Evolutionary conservation across 1,140 invertebrate species (phyloP).

Genomic region (Bombus haemorrhoidalis): DNA sequence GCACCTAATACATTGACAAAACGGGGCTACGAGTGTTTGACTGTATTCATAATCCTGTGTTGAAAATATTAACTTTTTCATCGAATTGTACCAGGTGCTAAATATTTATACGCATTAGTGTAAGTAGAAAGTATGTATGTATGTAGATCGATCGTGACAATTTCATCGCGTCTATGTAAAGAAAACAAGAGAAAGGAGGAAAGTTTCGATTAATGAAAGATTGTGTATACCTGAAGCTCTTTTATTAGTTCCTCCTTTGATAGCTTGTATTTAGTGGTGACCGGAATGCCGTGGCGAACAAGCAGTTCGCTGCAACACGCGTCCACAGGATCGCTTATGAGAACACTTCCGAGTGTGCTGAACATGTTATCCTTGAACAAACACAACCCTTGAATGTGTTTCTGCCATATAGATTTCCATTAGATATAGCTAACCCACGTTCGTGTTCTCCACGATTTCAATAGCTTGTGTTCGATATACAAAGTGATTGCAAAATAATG

Average conservation of each 20-base stretch:
- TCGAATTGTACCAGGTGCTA: too few species aligned
- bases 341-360: conserved; percentile 85
- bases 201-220: neutral
- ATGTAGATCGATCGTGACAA: too few species aligned
- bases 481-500: neutral
- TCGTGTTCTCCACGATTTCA: neutral
- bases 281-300: conserved; percentile 89
- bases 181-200: neutral
- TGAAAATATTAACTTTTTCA: too few species aligned
- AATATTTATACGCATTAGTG: too few species aligned
- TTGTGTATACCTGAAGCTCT: conserved; percentile 91
- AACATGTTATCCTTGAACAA: conserved; percentile 77
- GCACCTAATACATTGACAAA: too few species aligned
- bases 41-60: too few species aligned
- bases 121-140: too few species aligned
- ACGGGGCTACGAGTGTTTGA: too few species aligned
- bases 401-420: neutral
- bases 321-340: conserved; percentile 97
- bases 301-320: conserved; percentile 92
- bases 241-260: conserved; percentile 91
- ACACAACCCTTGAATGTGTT: conserved; percentile 25
- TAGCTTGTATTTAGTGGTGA: conserved; percentile 92
- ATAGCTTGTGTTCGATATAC: neutral
- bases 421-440: neutral
- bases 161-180: neutral